These are phyloP conservation scores for Microctenopoma stevenorrisi DNA, from an alignment of 2,797 vertebrate species.

Conservation along the genomic window DNA sequence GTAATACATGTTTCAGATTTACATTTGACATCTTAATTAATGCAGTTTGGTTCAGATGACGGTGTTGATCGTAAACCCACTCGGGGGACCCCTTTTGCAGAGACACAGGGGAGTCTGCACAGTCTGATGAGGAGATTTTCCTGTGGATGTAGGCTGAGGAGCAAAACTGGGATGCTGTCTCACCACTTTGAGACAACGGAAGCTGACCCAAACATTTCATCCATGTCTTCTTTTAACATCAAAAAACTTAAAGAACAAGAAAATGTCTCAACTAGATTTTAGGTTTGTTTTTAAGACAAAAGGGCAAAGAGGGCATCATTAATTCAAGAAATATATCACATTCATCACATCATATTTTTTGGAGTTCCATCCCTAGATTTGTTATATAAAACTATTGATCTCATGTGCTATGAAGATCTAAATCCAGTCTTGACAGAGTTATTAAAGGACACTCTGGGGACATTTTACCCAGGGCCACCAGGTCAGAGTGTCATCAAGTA, in stretches of 20 bases:
- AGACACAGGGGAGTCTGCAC: constrained; percentile 11
- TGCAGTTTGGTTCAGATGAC: constrained; percentile 9
- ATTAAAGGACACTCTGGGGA: constrained; percentile 74
- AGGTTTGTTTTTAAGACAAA: background rate
- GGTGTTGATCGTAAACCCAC: constrained; percentile 26
- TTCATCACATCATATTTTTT: constrained; percentile 25
- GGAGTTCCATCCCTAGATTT: constrained; percentile 24
- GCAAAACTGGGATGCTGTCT: constrained; percentile 25
- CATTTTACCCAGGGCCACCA: constrained; percentile 72
- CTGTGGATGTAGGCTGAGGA: background rate
- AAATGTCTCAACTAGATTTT: background rate
- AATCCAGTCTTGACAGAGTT: constrained; percentile 63
- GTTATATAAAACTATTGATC: constrained; percentile 64
- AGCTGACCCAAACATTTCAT: constrained; percentile 51
- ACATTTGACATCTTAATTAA: constrained; percentile 26
- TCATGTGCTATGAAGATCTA: constrained; percentile 40
- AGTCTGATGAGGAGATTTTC: constrained; percentile 32
- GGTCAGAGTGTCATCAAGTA: constrained; percentile 77
- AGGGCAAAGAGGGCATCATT: constrained; percentile 3
- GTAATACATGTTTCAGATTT: constrained; percentile 19
- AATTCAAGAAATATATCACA: constrained; percentile 24
- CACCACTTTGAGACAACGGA: constrained; percentile 29
- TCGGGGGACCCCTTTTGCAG: constrained; percentile 1
- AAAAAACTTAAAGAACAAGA: constrained; percentile 10
- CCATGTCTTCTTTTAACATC: constrained; percentile 22